phyloP scores from a whole-genome alignment of 2,888 invertebrate species.

The Drosophila buzzatii region DNA sequence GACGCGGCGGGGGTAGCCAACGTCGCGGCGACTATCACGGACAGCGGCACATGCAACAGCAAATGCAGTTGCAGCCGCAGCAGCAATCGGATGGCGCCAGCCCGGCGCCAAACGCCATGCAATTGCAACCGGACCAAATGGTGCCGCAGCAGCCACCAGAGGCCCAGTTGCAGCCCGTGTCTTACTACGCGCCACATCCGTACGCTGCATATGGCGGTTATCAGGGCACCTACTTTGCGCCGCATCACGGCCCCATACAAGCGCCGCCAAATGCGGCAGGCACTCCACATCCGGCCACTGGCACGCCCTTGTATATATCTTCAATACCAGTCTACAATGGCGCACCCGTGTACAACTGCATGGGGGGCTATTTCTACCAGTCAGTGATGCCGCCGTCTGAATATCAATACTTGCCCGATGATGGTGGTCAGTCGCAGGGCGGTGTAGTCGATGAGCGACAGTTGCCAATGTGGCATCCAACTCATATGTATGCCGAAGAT shows the following conservation, averaged over 20 bases:
- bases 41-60: conserved; percentile 76
- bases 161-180: conserved; percentile 60
- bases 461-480: conserved; percentile 81
- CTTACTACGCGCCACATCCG: conserved; percentile 70
- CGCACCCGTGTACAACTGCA: conserved; percentile 78
- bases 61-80: conserved; percentile 56
- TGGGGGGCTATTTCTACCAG: conserved; percentile 77
- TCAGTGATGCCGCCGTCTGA: conserved; percentile 80
- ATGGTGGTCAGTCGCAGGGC: conserved; percentile 69
- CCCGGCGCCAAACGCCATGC: conserved; percentile 56
- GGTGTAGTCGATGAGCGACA: conserved; percentile 76
- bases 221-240: conserved; percentile 75
- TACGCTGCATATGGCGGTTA: conserved; percentile 75
- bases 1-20: conserved; percentile 75
- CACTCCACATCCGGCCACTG: conserved; percentile 84
- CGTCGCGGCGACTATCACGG: conserved; percentile 81
- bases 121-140: conserved; percentile 65
- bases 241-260: conserved; percentile 81
- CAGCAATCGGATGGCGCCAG: conserved; percentile 55
- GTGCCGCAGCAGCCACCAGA: conserved; percentile 55
- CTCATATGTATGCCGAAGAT: conserved; percentile 82
- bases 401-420: conserved; percentile 78
- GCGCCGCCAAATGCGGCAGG: conserved; percentile 60
- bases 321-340: conserved; percentile 79
- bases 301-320: conserved; percentile 80